Evolutionary conservation across 2,113 vertebrate genomes (phyloP).

Genomic region (Prochilodus magdalenae): DNA sequence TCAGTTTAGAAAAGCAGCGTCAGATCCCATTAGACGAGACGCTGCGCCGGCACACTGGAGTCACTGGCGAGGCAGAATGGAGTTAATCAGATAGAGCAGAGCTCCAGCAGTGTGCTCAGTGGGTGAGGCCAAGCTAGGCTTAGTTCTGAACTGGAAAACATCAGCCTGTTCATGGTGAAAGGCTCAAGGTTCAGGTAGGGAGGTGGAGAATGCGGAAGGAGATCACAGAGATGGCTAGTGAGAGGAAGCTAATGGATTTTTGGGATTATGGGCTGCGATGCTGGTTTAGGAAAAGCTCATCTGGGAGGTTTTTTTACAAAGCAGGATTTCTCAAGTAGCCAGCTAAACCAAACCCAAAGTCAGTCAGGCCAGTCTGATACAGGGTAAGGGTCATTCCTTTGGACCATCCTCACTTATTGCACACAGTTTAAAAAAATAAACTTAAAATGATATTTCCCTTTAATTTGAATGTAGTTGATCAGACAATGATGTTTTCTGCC

Average conservation of each 20-base stretch:
- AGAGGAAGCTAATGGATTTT: background rate
- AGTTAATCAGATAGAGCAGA: slow-evolving; percentile 60
- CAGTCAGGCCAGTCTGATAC: background rate
- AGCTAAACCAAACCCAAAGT: background rate
- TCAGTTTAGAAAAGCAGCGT: slow-evolving; percentile 48
- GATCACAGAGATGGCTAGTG: background rate
- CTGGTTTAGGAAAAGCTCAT: background rate
- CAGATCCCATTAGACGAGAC: slow-evolving; percentile 49
- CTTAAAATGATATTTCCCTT: too few relatives aligned
- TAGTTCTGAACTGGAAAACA: slow-evolving; percentile 26
- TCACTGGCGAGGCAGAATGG: slow-evolving; percentile 56
- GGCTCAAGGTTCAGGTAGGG: slow-evolving; percentile 3
- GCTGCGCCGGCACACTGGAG: slow-evolving; percentile 47
- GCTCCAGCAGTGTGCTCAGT: slow-evolving; percentile 47
- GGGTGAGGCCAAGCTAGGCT: slow-evolving; percentile 33
- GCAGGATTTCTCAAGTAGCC: background rate
- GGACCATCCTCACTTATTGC: too few relatives aligned
- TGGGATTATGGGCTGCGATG: background rate
- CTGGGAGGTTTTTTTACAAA: background rate
- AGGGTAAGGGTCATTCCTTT: background rate
- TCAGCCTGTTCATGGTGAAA: slow-evolving; percentile 43
- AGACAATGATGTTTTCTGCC: too few relatives aligned
- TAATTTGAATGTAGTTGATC: too few relatives aligned
- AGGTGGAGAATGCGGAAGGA: background rate
- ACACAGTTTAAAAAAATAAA: too few relatives aligned